Percentiles rank a stretch among this genome's conserved stretches.
phyloP scores from a whole-genome alignment of 35 echinoderm and acorn worm species.

The Apostichopus parvimensis region DNA sequence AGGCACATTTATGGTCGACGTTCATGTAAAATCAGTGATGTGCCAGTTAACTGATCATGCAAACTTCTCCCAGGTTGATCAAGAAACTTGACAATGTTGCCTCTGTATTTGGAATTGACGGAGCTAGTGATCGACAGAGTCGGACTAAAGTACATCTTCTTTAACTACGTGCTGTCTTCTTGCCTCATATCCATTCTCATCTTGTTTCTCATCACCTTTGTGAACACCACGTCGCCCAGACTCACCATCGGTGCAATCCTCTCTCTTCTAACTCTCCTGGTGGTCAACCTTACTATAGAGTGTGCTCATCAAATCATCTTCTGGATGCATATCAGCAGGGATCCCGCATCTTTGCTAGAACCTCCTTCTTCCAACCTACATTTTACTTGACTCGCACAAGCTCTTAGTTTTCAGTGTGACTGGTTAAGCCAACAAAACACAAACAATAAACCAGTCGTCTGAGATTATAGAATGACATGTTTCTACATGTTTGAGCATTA shows the following conservation, averaged over 20 bases:
- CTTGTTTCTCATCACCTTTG: constrained; percentile 81
- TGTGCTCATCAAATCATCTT: constrained; percentile 98
- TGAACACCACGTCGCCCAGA: constrained; percentile 79
- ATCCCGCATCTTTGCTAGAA: constrained; percentile 58
- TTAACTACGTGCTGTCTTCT: constrained; percentile 87
- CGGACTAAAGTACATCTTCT: constrained; percentile 87
- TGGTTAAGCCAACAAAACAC: too few relatives aligned
- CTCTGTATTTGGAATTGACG: constrained; percentile 76
- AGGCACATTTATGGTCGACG: too few relatives aligned
- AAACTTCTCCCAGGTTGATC: too few relatives aligned
- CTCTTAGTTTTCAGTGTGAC: not conserved
- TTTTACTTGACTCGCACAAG: not conserved
- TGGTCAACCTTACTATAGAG: constrained; percentile 90
- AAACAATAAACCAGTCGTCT: too few relatives aligned
- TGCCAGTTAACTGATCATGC: too few relatives aligned
- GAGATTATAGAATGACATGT: too few relatives aligned
- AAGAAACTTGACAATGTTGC: constrained; percentile 10
- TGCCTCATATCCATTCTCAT: constrained; percentile 75
- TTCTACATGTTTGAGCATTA: too few relatives aligned
- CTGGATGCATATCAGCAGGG: constrained; percentile 86
- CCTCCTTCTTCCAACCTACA: not conserved
- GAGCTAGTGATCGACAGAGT: constrained; percentile 80
- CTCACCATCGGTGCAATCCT: constrained; percentile 85
- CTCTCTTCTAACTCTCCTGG: constrained; percentile 75
- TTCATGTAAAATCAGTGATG: too few relatives aligned